A percentile compares a stretch with the other conserved stretches of the same genome.
These are phyloP conservation scores for Eptatretus burgeri DNA, from an alignment of 2,113 vertebrate genomes.

Conservation along the genomic window DNA sequence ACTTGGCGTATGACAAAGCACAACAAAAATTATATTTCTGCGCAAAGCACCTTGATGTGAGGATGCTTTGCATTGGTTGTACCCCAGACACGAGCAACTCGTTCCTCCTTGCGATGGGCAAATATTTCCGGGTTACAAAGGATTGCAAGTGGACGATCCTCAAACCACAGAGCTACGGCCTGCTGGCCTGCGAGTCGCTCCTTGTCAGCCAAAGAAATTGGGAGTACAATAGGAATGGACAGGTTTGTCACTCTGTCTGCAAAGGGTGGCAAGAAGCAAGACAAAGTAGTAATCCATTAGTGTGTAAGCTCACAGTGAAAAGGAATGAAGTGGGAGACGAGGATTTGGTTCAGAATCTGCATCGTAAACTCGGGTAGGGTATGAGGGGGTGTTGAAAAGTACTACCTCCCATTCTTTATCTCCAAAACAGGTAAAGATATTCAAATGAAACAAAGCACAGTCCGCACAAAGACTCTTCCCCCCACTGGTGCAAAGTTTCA, in stretches of 20 bases:
- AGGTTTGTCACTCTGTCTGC: conserved; percentile 79
- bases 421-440: too few species aligned
- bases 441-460: too few species aligned
- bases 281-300: background rate
- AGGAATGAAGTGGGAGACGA: too few species aligned
- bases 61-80: conserved; percentile 77
- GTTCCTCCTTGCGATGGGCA: conserved; percentile 73
- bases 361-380: too few species aligned
- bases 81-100: conserved; percentile 80
- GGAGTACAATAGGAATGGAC: conserved; percentile 70
- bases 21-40: too few species aligned
- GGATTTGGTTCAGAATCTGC: too few species aligned
- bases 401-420: too few species aligned
- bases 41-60: conserved; percentile 50
- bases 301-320: background rate
- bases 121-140: conserved; percentile 84
- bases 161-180: conserved; percentile 40
- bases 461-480: too few species aligned
- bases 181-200: conserved; percentile 53
- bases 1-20: too few species aligned
- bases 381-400: too few species aligned
- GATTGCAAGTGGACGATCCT: conserved; percentile 36
- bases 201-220: conserved; percentile 43
- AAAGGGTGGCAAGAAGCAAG: conserved; percentile 6
- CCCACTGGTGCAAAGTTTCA: too few species aligned